Percentiles rank a stretch among this genome's conserved stretches.
Conservation (phyloP, 2,888 invertebrate genomes). For the Coenonympha arcania region DNA sequence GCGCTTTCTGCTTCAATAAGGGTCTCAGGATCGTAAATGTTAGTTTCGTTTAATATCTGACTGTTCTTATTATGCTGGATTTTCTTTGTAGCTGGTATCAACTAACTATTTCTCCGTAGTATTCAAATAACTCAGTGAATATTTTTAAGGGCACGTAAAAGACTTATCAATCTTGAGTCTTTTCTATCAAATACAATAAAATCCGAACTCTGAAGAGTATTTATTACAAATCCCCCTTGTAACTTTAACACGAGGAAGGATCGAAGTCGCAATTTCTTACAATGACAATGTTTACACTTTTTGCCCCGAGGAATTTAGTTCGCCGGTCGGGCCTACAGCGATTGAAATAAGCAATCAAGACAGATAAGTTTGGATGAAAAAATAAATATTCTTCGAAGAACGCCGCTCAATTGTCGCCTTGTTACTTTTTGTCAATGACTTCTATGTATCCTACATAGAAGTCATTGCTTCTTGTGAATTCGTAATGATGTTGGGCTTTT, state of each 20-base stretch:
- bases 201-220: neutral
- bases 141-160: no score
- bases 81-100: no score
- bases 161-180: no score
- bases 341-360: conserved; percentile 24
- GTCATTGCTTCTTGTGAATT: conserved; percentile 11
- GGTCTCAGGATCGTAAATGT: no score
- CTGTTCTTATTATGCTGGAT: no score
- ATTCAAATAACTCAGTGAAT: no score
- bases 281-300: conserved; percentile 20
- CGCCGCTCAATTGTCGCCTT: conserved; percentile 20
- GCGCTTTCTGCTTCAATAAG: no score
- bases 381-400: conserved; percentile 16
- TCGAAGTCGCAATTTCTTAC: conserved; percentile 12
- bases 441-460: no score
- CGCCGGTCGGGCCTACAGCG: conserved; percentile 8
- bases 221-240: conserved; percentile 1
- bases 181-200: neutral
- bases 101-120: no score
- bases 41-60: no score
- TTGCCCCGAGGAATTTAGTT: conserved; percentile 15
- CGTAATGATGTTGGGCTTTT: neutral
- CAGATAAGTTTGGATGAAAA: conserved; percentile 23
- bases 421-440: conserved; percentile 15
- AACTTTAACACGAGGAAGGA: conserved; percentile 2